These are phyloP conservation scores for Myotis myotis DNA, from an alignment of 2,797 vertebrate genomes.

Conservation along the genomic window DNA sequence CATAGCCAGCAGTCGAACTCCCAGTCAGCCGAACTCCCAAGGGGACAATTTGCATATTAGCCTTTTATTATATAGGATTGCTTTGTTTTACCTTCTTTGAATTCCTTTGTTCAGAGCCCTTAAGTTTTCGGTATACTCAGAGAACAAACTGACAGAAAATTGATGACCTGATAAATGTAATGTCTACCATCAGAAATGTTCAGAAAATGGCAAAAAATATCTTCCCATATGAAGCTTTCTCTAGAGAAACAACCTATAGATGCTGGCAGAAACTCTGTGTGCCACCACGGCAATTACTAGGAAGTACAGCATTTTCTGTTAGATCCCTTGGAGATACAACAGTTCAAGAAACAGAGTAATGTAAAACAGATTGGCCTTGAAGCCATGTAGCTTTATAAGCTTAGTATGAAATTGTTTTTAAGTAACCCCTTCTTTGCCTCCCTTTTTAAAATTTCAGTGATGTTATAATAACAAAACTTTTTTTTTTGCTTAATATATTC, in stretches of 20 bases:
- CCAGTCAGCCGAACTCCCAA: too few species aligned
- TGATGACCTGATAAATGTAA: conserved; percentile 12
- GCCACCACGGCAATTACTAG: background rate
- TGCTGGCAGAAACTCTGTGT: background rate
- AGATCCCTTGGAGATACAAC: background rate
- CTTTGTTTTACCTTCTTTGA: conserved; percentile 40
- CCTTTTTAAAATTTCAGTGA: background rate
- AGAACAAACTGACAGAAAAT: background rate
- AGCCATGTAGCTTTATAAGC: conserved; percentile 10
- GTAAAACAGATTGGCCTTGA: background rate
- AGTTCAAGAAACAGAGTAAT: background rate
- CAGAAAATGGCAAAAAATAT: background rate
- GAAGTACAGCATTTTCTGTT: background rate
- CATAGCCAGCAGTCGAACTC: too few species aligned
- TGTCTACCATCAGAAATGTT: background rate
- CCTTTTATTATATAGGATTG: background rate
- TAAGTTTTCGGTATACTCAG: background rate
- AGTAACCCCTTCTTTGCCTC: background rate
- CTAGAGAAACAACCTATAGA: background rate
- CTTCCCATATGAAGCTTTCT: background rate
- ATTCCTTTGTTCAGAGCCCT: background rate
- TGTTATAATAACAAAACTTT: conserved; percentile 34
- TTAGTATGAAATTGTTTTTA: background rate
- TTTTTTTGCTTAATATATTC: conserved; percentile 27
- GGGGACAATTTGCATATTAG: too few species aligned